Conservation (phyloP, 2,797 vertebrate species). For the Crocidura indochinensis region DNA sequence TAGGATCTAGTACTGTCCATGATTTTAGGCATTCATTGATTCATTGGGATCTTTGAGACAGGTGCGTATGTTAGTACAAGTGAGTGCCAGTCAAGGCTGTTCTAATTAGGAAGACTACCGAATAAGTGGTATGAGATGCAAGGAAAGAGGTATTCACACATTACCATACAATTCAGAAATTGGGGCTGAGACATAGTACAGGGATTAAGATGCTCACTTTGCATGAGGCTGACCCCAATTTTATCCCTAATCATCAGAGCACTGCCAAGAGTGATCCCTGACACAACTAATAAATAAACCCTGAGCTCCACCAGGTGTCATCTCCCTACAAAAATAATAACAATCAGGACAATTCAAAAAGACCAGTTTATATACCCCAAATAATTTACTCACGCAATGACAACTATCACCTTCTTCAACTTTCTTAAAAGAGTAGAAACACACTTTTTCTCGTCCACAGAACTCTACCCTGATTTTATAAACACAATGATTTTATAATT, state of each 20-base stretch:
- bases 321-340: not conserved
- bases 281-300: no score
- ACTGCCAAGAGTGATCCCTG: no score
- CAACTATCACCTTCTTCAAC: not conserved
- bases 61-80: not conserved
- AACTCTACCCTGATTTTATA: not conserved
- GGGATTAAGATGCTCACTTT: no score
- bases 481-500: not conserved
- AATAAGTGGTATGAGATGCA: not conserved
- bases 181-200: not conserved
- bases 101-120: not conserved
- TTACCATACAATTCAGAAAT: constrained; percentile 16
- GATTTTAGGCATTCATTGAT: not conserved
- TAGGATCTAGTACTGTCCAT: not conserved
- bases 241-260: no score
- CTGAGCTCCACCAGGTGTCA: no score
- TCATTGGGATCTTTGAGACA: not conserved
- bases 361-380: not conserved
- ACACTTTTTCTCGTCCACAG: not conserved
- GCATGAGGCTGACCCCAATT: no score
- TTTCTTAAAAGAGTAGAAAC: constrained; percentile 20
- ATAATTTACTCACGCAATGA: not conserved
- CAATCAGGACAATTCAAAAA: not conserved
- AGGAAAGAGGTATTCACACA: not conserved
- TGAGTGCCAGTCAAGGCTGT: not conserved